Base-by-base conservation (phyloP, 2,113 vertebrate species). In the Aegithalos caudatus region DNA sequence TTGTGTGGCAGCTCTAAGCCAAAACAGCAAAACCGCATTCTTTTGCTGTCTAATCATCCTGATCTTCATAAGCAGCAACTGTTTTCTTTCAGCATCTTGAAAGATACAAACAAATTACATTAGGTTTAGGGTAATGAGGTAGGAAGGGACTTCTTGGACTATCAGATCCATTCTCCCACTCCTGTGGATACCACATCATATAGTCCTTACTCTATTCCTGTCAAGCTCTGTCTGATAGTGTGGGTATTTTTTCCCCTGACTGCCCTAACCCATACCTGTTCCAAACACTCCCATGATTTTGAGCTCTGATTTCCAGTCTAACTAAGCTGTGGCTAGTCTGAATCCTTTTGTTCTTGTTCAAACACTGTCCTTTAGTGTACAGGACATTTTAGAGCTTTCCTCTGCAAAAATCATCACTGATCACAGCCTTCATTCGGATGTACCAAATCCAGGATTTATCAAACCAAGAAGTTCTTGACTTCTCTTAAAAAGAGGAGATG, bases 1-100 rank as follows among this genome's bases (percentile, higher is more conserved):
- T 77, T 21, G 48, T 76, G 73, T 33, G 61, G 79, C 70, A 92
- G 57, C 90, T 89, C 65, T 72, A 44, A 90, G 74, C 35, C 81
- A 80, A 92, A 94, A 94, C 61, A 95, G 31, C 40, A 82, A 94
- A 90, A 61, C 81, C 94, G 50, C 85, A 77, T 93, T 94, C 53
- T 81, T 90, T 72, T 90, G 85, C 88, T 90, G 54, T 90, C 71
- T 87, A 35, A 58, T 90, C 90, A 57, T 82, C 74, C 42, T 48
- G 66, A 72, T 90, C 78, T 58, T 82, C 58, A 22, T 70, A 93
- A 90, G 82, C 90, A 92, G 70, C 53, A 72, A 86, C 81, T 72
- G 31, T 72, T 90, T 58, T 76, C 82, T 57, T 90, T 92, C 74
- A 77, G 90, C 74, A 91, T 71, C 65, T 93, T 18, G 21, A 76